These are phyloP conservation scores for Bungarus multicinctus DNA, from an alignment of 2,113 vertebrate species.

Conservation along the genomic window DNA sequence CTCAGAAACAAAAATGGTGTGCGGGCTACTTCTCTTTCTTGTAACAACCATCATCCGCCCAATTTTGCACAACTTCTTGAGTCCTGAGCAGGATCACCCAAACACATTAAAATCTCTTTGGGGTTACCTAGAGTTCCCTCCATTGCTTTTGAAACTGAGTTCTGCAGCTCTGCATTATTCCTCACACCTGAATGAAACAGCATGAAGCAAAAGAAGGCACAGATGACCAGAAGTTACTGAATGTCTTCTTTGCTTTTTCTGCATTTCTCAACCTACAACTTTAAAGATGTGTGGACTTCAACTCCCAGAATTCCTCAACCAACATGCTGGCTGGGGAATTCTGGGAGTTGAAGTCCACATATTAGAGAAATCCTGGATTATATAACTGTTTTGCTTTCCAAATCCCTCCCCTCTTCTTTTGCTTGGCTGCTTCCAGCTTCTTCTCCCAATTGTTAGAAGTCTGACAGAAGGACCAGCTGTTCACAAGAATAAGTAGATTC, in stretches of 20 bases:
- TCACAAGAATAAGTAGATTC: background rate
- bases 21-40: background rate
- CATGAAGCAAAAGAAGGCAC: background rate
- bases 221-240: background rate
- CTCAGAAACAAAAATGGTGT: background rate
- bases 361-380: background rate
- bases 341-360: background rate
- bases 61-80: background rate
- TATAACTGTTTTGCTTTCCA: background rate
- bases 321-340: background rate
- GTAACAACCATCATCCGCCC: background rate
- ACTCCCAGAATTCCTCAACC: background rate
- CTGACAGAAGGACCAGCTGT: background rate
- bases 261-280: background rate
- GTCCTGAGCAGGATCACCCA: background rate
- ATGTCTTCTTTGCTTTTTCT: background rate
- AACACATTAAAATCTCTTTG: background rate
- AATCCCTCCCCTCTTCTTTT: background rate
- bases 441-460: background rate
- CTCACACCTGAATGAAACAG: background rate
- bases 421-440: background rate
- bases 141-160: background rate
- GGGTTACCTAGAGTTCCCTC: background rate
- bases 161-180: background rate
- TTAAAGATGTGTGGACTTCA: background rate